Percentiles rank a stretch among this genome's conserved stretches.
Evolutionary conservation across 2,797 vertebrate species (phyloP).

Genomic region (Poeciliopsis turneri): DNA sequence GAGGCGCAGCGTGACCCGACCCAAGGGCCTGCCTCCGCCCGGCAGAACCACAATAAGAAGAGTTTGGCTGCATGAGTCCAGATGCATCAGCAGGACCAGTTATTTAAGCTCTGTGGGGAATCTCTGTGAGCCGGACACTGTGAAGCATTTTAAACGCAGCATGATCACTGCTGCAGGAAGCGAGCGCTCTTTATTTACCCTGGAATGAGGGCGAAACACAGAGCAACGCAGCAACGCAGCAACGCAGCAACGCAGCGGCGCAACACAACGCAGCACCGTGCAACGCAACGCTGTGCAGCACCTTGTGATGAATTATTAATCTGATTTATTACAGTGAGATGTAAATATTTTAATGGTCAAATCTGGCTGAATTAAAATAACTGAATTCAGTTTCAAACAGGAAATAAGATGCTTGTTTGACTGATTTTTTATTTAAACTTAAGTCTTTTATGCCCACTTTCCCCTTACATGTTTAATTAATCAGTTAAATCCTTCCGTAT

Average conservation of each 20-base stretch:
- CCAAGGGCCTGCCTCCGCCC: slow-evolving; percentile 28
- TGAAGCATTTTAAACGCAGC: neutral
- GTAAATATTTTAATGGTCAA: neutral
- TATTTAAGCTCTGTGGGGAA: neutral
- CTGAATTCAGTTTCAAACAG: neutral
- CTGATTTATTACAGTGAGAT: neutral
- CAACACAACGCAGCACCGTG: too few species aligned
- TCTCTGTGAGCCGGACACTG: neutral
- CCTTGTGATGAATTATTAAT: neutral
- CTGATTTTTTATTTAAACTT: neutral
- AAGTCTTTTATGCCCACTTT: neutral
- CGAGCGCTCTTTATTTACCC: slow-evolving; percentile 7
- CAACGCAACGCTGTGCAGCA: neutral
- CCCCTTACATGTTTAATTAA: neutral
- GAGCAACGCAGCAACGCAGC: neutral
- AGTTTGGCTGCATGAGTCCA: neutral
- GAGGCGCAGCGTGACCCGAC: slow-evolving; percentile 61
- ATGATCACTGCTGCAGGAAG: slow-evolving; percentile 3
- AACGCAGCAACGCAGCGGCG: too few species aligned
- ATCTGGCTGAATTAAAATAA: neutral
- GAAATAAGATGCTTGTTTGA: neutral
- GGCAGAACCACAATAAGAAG: slow-evolving; percentile 45
- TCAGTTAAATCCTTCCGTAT: neutral
- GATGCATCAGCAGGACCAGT: neutral
- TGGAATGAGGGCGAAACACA: slow-evolving; percentile 18